Conservation (phyloP, 2,888 invertebrate genomes). For the Melangyna quadrimaculata region DNA sequence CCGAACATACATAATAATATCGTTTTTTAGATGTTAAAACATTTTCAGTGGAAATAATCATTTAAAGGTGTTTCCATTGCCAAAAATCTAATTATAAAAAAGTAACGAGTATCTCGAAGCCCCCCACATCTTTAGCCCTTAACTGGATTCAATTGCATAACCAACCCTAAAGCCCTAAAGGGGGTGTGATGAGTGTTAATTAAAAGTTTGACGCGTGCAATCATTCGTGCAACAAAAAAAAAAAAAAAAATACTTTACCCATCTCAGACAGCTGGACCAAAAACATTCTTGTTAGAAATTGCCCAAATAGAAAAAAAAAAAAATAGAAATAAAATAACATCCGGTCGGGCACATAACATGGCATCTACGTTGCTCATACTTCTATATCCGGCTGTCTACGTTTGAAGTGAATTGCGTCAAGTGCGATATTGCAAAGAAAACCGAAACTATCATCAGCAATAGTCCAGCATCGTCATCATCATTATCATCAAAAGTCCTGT, state of each 20-base stretch:
- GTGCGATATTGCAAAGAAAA: constrained; percentile 31
- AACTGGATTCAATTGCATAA: not conserved
- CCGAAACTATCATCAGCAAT: constrained; percentile 25
- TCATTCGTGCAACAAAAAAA: constrained; percentile 24
- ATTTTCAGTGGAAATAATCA: constrained; percentile 43
- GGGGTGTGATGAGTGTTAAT: constrained; percentile 42
- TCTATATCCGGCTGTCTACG: constrained; percentile 14
- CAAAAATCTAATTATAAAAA: constrained; percentile 42
- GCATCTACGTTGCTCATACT: constrained; percentile 32
- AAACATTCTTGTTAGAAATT: constrained; percentile 19
- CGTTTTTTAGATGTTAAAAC: constrained; percentile 20
- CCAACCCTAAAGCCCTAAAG: no score
- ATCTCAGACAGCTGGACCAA: constrained; percentile 8
- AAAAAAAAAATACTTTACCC: not conserved
- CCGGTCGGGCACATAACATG: constrained; percentile 47
- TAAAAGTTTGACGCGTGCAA: constrained; percentile 56
- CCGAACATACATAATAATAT: not conserved
- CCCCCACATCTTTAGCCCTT: constrained; percentile 1
- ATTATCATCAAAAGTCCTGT: constrained; percentile 34
- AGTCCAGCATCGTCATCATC: constrained; percentile 17
- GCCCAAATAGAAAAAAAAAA: constrained; percentile 2
- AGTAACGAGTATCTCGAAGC: constrained; percentile 24
- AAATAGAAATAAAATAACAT: constrained; percentile 1
- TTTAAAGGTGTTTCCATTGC: constrained; percentile 34
- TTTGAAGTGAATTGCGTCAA: constrained; percentile 51